Conservation (phyloP, 64 coral and sea anemone genomes). For the Trachythela sp. region DNA sequence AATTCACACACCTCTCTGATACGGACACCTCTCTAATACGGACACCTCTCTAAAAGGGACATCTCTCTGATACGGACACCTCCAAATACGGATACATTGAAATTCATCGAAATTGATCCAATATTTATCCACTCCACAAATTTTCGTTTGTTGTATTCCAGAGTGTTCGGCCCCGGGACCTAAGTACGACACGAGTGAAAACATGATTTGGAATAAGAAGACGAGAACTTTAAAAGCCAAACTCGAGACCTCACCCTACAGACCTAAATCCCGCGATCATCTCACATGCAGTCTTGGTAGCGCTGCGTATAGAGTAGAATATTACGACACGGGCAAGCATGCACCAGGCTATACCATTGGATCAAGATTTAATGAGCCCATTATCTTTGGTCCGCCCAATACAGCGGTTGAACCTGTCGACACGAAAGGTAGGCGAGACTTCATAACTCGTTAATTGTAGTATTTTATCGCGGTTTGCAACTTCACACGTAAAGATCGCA, state of each 20-base stretch:
- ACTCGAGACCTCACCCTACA: background rate
- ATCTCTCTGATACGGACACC: too few relatives aligned
- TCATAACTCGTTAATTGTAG: too few relatives aligned
- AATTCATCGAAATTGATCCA: background rate
- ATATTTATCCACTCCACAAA: background rate
- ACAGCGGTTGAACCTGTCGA: conserved; percentile 33
- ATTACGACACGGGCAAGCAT: conserved; percentile 50
- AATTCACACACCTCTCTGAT: too few relatives aligned
- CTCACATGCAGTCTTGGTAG: conserved; percentile 23
- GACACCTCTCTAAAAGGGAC: too few relatives aligned
- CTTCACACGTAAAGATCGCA: too few relatives aligned
- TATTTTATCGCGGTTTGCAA: too few relatives aligned
- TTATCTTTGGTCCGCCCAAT: conserved; percentile 34
- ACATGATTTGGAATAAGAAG: conserved; percentile 28
- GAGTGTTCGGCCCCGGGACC: background rate
- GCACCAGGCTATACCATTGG: conserved; percentile 28
- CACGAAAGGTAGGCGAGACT: conserved; percentile 32
- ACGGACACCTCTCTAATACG: too few relatives aligned
- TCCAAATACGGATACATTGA: too few relatives aligned
- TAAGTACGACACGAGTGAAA: conserved; percentile 35
- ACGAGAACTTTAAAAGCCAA: conserved; percentile 40
- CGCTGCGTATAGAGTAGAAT: conserved; percentile 32
- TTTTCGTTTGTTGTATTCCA: background rate
- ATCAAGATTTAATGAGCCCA: conserved; percentile 4
- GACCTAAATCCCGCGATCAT: conserved; percentile 8